Evolutionary conservation across 2,888 invertebrate genomes (phyloP).

Genomic region (Eilema griseolum): DNA sequence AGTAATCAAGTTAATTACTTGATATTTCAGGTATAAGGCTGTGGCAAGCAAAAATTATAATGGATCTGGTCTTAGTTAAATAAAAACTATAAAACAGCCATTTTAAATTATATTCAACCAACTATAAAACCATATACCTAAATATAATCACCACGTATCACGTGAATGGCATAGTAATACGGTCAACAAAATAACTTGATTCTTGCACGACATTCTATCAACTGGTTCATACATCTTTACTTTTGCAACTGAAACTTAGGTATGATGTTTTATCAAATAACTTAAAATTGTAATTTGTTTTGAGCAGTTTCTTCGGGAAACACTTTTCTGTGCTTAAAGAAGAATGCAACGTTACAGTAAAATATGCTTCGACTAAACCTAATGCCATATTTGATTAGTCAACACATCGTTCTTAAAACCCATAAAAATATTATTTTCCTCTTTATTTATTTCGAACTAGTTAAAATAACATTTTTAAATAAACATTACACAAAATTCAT

Average conservation of each 20-base stretch:
- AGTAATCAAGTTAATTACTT: not conserved
- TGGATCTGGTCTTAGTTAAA: not conserved
- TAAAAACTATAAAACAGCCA: not conserved
- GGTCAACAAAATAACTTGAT: constrained; percentile 7
- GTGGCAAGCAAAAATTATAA: constrained; percentile 1
- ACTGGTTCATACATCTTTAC: constrained; percentile 1
- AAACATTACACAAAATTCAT: too few species aligned
- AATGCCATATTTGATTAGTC: too few species aligned
- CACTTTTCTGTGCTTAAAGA: too few species aligned
- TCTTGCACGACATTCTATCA: constrained; percentile 7
- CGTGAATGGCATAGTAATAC: constrained; percentile 2
- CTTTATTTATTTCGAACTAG: too few species aligned
- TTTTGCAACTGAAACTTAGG: constrained; percentile 19
- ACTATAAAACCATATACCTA: constrained; percentile 6
- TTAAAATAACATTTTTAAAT: too few species aligned
- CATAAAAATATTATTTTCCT: too few species aligned
- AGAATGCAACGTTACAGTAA: too few species aligned
- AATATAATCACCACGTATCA: constrained; percentile 10
- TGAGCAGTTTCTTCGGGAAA: too few species aligned
- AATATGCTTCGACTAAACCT: too few species aligned
- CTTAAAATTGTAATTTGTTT: constrained; percentile 41
- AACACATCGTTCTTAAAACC: too few species aligned
- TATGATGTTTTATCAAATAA: constrained; percentile 40
- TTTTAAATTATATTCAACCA: not conserved
- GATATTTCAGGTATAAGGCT: not conserved